Evolutionary conservation across 2,113 vertebrate species (phyloP).

Genomic region (Agapornis roseicollis): DNA sequence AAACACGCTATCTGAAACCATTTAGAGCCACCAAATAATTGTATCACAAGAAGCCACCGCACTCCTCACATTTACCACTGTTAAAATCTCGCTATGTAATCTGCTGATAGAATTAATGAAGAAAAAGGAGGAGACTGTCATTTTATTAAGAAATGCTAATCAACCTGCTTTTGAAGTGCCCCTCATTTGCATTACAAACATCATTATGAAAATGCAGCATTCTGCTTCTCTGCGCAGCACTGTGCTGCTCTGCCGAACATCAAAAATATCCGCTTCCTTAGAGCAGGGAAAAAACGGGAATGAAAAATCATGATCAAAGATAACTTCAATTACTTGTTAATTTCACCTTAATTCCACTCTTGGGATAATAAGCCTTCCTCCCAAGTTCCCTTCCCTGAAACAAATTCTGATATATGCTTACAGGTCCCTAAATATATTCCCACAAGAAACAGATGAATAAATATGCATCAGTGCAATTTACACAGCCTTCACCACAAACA

Average conservation of each 20-base stretch:
- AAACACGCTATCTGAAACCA: slow-evolving; percentile 73
- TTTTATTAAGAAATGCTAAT: slow-evolving; percentile 88
- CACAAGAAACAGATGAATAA: slow-evolving; percentile 76
- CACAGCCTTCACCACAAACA: slow-evolving; percentile 68
- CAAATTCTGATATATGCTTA: slow-evolving; percentile 72
- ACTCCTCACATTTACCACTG: slow-evolving; percentile 57
- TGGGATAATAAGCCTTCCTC: slow-evolving; percentile 73
- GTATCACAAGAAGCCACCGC: slow-evolving; percentile 66
- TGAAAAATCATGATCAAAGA: slow-evolving; percentile 79
- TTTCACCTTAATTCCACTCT: slow-evolving; percentile 79
- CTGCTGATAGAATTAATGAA: slow-evolving; percentile 73
- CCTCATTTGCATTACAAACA: slow-evolving; percentile 92
- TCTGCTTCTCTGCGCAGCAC: slow-evolving; percentile 68
- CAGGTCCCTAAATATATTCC: slow-evolving; percentile 75
- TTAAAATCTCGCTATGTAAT: slow-evolving; percentile 71
- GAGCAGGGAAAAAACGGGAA: slow-evolving; percentile 55
- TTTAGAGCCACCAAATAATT: slow-evolving; percentile 77
- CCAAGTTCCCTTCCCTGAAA: slow-evolving; percentile 69
- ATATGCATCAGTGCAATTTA: slow-evolving; percentile 79
- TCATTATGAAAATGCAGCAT: slow-evolving; percentile 78
- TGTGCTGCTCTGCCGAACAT: slow-evolving; percentile 74
- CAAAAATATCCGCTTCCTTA: slow-evolving; percentile 72
- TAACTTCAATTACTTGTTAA: slow-evolving; percentile 79
- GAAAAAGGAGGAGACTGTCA: slow-evolving; percentile 68
- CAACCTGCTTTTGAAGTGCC: slow-evolving; percentile 81